A percentile compares a stretch with the other conserved stretches of the same genome.
Conservation (phyloP, 2,113 vertebrate genomes). For the Daphoenositta chrysoptera region DNA sequence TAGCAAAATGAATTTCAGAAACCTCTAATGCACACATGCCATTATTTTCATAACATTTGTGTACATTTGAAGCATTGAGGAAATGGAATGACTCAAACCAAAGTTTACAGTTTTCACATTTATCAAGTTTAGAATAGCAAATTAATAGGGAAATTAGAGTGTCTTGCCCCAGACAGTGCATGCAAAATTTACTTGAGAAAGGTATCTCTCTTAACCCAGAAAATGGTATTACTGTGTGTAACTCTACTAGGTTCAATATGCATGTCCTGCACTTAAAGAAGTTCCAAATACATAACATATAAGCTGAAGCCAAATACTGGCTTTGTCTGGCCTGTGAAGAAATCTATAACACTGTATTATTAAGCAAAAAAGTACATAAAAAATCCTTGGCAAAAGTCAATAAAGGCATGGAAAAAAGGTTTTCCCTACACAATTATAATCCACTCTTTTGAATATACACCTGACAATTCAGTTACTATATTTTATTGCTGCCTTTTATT, state of each 20-base stretch:
- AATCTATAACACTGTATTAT: not conserved
- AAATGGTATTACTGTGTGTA: not conserved
- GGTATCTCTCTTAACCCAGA: not conserved
- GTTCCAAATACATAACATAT: not conserved
- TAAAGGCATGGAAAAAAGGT: not conserved
- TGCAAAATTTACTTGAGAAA: not conserved
- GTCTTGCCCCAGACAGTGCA: not conserved
- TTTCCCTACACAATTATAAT: not conserved
- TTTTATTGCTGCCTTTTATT: not conserved
- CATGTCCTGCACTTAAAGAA: not conserved
- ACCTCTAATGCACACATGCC: not conserved
- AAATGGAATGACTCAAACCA: not conserved
- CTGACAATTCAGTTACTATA: not conserved
- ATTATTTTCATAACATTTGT: not conserved
- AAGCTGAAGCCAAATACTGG: not conserved
- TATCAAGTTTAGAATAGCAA: not conserved
- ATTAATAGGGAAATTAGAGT: not conserved
- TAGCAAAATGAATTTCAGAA: not conserved
- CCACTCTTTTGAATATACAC: not conserved
- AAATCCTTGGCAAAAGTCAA: not conserved
- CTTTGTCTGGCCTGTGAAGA: not conserved
- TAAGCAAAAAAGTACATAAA: not conserved
- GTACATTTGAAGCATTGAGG: not conserved
- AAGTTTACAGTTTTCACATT: not conserved
- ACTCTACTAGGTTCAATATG: not conserved